phyloP scores from a whole-genome alignment of 2,797 vertebrate genomes.

The Gephyroberyx darwinii region DNA sequence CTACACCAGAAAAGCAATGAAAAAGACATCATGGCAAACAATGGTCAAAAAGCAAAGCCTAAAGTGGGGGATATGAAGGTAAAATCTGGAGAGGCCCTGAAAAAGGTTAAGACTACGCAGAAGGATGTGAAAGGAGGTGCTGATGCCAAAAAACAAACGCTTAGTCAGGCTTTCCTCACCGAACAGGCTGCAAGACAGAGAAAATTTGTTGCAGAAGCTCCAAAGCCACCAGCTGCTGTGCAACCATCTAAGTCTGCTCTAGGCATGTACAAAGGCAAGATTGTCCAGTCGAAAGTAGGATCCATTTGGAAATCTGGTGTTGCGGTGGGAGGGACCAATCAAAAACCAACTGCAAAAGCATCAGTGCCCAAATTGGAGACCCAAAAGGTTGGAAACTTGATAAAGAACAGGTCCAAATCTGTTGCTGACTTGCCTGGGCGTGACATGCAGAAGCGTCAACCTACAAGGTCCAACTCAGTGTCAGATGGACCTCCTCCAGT shows the following conservation, averaged over 20 bases:
- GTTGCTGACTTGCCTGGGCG: constrained; percentile 31
- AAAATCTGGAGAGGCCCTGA: constrained; percentile 9
- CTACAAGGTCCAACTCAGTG: constrained; percentile 58
- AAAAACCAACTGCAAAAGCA: constrained; percentile 35
- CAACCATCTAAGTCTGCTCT: constrained; percentile 76
- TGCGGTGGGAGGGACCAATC: constrained; percentile 31
- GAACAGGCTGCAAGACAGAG: constrained; percentile 75
- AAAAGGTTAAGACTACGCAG: constrained; percentile 50
- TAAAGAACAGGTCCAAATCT: constrained; percentile 59
- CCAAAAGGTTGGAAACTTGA: constrained; percentile 24
- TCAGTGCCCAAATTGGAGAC: constrained; percentile 22
- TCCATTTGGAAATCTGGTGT: constrained; percentile 86
- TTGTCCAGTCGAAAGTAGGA: constrained; percentile 92
- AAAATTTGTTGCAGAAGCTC: constrained; percentile 72
- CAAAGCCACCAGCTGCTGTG: constrained; percentile 63
- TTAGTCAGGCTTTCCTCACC: constrained; percentile 79
- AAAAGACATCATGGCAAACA: constrained; percentile 38
- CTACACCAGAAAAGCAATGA: constrained; percentile 61
- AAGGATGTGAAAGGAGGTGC: constrained; percentile 41
- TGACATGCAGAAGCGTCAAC: constrained; percentile 24
- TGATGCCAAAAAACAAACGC: constrained; percentile 76
- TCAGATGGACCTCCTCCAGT: constrained; percentile 36
- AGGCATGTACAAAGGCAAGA: constrained; percentile 89
- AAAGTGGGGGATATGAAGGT: constrained; percentile 50
- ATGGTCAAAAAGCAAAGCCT: constrained; percentile 21